Evolutionary conservation across 2,113 vertebrate species (phyloP).

Genomic region (Cheilinus undulatus): DNA sequence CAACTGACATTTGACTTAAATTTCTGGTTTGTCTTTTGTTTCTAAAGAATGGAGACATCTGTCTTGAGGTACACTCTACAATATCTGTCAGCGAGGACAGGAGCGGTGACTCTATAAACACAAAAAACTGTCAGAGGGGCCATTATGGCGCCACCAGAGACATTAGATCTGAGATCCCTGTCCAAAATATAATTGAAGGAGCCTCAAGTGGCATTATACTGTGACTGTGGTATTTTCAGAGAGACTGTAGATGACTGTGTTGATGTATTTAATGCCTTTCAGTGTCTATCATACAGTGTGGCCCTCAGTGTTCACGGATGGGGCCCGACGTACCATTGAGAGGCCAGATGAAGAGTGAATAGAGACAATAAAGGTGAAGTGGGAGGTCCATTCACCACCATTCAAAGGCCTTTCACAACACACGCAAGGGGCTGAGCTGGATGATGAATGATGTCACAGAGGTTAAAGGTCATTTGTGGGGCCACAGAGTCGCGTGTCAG

Average conservation of each 20-base stretch:
- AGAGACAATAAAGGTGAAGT: slow-evolving; percentile 64
- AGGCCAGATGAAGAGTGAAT: slow-evolving; percentile 49
- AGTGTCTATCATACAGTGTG: slow-evolving; percentile 45
- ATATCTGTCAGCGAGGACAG: slow-evolving; percentile 34
- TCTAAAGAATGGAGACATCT: slow-evolving; percentile 36
- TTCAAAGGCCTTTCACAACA: slow-evolving; percentile 57
- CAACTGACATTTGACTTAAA: slow-evolving; percentile 17
- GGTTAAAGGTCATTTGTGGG: slow-evolving; percentile 50
- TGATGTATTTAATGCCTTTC: slow-evolving; percentile 68
- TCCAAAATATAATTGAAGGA: slow-evolving; percentile 44
- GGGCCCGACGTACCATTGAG: slow-evolving; percentile 53
- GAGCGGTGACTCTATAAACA: slow-evolving; percentile 19
- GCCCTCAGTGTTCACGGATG: slow-evolving; percentile 63
- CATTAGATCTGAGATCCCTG: slow-evolving; percentile 45
- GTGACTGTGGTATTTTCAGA: slow-evolving; percentile 35
- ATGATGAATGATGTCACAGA: slow-evolving; percentile 55
- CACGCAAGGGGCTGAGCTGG: slow-evolving; percentile 18
- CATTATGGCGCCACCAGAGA: slow-evolving; percentile 39
- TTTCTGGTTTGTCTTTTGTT: slow-evolving; percentile 28
- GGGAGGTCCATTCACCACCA: slow-evolving; percentile 69
- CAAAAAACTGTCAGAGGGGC: slow-evolving; percentile 28
- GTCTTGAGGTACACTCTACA: slow-evolving; percentile 15
- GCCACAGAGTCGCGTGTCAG: slow-evolving; percentile 41
- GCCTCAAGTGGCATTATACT: slow-evolving; percentile 41
- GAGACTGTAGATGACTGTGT: slow-evolving; percentile 51